Evolutionary conservation across 2,113 vertebrate genomes (phyloP).

Genomic region (Sula dactylatra): DNA sequence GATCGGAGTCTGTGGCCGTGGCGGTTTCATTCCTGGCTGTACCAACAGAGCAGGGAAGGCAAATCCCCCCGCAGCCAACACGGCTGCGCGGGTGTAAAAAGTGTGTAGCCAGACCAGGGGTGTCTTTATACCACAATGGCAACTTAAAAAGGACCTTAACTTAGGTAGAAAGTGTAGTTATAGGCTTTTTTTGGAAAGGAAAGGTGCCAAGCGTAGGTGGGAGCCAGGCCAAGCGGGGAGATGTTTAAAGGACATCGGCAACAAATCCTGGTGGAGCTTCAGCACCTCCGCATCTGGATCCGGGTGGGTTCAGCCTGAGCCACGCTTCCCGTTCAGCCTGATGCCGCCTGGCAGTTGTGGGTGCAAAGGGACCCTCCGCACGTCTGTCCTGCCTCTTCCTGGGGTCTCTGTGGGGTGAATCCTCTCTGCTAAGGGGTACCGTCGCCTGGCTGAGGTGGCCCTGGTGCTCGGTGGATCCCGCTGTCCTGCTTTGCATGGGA

Average conservation of each 20-base stretch:
- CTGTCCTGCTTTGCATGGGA: neutral
- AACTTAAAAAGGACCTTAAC: neutral
- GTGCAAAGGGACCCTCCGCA: neutral
- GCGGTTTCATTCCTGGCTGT: fast-evolving
- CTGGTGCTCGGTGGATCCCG: neutral
- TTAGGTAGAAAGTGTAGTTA: neutral
- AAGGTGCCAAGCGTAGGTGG: neutral
- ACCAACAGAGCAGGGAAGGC: neutral
- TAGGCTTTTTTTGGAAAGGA: neutral
- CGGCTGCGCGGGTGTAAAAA: fast-evolving
- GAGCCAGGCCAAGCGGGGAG: neutral
- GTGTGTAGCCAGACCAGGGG: no score
- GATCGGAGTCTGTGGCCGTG: fast-evolving
- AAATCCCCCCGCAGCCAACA: neutral
- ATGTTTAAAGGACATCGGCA: neutral
- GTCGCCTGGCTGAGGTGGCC: neutral
- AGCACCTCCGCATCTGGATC: neutral
- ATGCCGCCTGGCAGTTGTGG: neutral
- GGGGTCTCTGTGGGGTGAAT: neutral
- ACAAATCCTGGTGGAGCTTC: neutral
- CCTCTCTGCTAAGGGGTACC: neutral
- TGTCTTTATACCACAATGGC: neutral
- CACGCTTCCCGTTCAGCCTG: neutral
- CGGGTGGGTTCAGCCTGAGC: neutral
- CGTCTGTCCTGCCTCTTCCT: neutral